phyloP scores from a whole-genome alignment of 2,113 vertebrate genomes.

The Aspiorhynchus laticeps region DNA sequence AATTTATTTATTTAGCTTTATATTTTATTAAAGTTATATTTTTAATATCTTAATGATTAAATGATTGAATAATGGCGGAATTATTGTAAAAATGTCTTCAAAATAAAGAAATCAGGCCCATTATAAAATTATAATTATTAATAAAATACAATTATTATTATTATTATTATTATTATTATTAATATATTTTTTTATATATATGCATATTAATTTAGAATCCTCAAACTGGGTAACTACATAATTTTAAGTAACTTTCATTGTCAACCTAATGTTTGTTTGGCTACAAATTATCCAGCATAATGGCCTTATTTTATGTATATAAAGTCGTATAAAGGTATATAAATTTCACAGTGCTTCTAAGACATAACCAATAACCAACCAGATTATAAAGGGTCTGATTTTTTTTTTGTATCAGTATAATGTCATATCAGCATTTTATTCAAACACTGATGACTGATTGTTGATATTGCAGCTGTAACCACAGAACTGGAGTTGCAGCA shows the following conservation, averaged over 20 bases:
- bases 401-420: too few relatives aligned
- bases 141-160: too few relatives aligned
- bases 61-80: too few relatives aligned
- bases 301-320: not conserved
- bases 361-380: not conserved
- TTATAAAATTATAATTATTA: too few relatives aligned
- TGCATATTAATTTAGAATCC: not conserved
- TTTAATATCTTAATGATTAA: too few relatives aligned
- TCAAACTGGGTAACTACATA: not conserved
- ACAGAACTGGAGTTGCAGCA: slow-evolving; percentile 3
- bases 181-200: too few relatives aligned
- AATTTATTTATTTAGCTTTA: too few relatives aligned
- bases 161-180: too few relatives aligned
- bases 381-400: not conserved
- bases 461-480: not conserved
- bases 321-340: not conserved
- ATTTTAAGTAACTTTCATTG: not conserved
- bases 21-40: too few relatives aligned
- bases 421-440: not conserved
- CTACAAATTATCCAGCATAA: not conserved
- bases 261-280: not conserved
- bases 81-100: too few relatives aligned
- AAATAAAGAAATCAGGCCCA: too few relatives aligned
- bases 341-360: not conserved
- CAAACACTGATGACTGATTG: not conserved